Evolutionary conservation across 2,797 vertebrate species (phyloP).

Genomic region (Mus spretus): DNA sequence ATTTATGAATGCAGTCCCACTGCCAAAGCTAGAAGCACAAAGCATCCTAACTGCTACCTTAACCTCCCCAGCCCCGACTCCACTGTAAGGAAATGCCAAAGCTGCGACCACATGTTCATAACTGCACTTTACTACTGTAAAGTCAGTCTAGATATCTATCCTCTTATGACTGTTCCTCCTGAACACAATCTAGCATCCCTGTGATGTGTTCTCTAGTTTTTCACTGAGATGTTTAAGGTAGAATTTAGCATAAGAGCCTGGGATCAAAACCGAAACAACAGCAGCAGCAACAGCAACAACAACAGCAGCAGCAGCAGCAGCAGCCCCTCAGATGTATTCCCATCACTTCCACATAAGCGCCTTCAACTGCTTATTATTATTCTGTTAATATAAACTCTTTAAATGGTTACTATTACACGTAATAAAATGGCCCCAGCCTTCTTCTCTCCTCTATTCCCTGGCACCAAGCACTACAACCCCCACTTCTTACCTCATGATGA

Average conservation of each 20-base stretch:
- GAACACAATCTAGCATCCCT: background rate
- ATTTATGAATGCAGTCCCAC: background rate
- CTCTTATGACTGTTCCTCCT: background rate
- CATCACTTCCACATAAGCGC: slow-evolving; percentile 2
- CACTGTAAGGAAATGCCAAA: background rate
- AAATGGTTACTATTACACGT: background rate
- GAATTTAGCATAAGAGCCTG: background rate
- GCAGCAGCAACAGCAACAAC: background rate
- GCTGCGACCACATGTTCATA: background rate
- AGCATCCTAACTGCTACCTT: background rate
- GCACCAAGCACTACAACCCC: background rate
- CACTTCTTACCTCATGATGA: background rate
- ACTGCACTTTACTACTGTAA: background rate
- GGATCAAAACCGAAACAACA: background rate
- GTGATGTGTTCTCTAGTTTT: background rate
- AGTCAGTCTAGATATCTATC: background rate
- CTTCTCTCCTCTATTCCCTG: background rate
- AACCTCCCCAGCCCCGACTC: background rate
- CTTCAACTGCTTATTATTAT: background rate
- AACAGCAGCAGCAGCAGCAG: too few relatives aligned
- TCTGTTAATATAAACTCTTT: background rate
- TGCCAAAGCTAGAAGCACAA: background rate
- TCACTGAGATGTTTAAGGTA: background rate
- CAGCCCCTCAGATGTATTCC: background rate
- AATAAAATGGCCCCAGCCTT: background rate